Percentiles rank a stretch among this genome's conserved stretches.
These are phyloP conservation scores for Rhombomys opimus DNA, from an alignment of 2,113 vertebrate genomes.

Conservation along the genomic window DNA sequence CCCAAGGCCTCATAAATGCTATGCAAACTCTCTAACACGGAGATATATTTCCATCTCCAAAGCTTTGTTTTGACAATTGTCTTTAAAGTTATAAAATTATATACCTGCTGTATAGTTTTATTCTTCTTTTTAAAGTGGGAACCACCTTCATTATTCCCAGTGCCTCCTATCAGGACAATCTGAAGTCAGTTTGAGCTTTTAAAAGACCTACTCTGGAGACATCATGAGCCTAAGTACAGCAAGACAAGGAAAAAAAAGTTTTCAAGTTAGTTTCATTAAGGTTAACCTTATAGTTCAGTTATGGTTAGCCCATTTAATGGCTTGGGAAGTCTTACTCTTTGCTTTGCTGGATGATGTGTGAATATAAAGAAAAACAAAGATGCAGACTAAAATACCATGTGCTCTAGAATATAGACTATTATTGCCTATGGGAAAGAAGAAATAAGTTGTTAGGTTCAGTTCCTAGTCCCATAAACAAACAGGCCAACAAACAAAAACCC, in stretches of 20 bases:
- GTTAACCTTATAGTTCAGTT: not conserved
- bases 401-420: constrained; percentile 21
- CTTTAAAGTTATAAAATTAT: constrained; percentile 17
- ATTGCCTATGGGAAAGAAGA: constrained; percentile 75
- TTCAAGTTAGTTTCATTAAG: not conserved
- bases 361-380: not conserved
- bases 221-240: not conserved
- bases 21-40: not conserved
- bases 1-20: not conserved
- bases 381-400: constrained; percentile 75
- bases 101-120: not conserved
- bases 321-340: constrained; percentile 9
- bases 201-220: not conserved
- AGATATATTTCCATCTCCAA: not conserved
- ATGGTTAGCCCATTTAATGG: not conserved
- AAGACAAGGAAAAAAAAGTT: not conserved
- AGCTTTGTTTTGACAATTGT: not conserved
- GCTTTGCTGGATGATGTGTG: not conserved
- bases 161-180: constrained; percentile 1
- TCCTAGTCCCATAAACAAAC: not conserved
- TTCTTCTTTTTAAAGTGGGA: constrained; percentile 2
- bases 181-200: not conserved
- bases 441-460: not conserved
- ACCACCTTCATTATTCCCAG: not conserved
- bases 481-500: not conserved